A percentile compares a stretch with the other conserved stretches of the same genome.
Evolutionary conservation across 1,140 invertebrate genomes (phyloP).

Genomic region (Semibalanus balanoides): DNA sequence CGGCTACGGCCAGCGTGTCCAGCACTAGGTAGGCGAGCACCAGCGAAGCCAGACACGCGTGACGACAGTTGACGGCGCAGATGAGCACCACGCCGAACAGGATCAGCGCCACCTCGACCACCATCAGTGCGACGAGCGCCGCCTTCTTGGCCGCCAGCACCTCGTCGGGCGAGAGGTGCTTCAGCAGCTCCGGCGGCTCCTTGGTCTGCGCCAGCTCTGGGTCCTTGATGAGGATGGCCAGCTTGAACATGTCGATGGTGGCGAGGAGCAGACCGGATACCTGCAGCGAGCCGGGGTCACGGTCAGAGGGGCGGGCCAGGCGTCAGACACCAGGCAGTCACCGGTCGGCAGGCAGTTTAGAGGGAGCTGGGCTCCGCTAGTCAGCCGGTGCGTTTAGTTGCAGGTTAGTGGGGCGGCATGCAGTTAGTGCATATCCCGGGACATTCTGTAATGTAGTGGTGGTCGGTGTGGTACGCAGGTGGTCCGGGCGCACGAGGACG

Average conservation of each 20-base stretch:
- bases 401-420: no score
- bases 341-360: no score
- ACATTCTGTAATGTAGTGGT: no score
- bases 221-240: slow-evolving; percentile 1
- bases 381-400: no score
- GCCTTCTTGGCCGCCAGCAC: background rate
- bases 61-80: background rate
- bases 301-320: no score
- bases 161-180: background rate
- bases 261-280: background rate
- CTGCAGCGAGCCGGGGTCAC: background rate
- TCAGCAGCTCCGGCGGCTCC: background rate
- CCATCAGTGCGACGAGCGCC: background rate
- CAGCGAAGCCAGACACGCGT: background rate
- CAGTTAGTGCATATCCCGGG: no score
- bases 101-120: background rate
- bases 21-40: background rate
- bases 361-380: no score
- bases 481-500: no score
- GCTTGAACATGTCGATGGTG: slow-evolving; percentile 4
- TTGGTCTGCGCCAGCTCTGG: background rate
- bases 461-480: no score
- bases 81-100: background rate
- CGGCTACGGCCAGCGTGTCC: background rate
- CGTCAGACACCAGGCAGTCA: no score